These are phyloP conservation scores for Triplophysa siluroides DNA, from an alignment of 2,113 vertebrate genomes.

Conservation along the genomic window DNA sequence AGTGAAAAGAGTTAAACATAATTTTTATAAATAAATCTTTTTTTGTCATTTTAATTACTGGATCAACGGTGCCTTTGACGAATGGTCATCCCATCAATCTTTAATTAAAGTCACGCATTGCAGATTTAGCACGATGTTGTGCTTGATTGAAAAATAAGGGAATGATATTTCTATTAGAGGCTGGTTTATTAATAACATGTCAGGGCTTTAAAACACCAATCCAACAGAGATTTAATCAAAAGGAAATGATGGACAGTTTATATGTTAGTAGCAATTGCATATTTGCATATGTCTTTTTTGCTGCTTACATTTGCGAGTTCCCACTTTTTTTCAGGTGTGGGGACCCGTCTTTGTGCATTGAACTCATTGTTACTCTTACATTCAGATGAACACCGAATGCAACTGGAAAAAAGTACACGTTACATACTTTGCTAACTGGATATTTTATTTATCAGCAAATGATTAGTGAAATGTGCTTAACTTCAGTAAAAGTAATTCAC, in stretches of 20 bases:
- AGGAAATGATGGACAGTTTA: slow-evolving; percentile 66
- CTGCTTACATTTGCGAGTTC: slow-evolving; percentile 8
- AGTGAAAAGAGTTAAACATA: slow-evolving; percentile 71
- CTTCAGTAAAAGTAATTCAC: no score
- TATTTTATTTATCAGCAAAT: no score
- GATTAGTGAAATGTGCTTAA: no score
- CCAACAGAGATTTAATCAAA: slow-evolving; percentile 69
- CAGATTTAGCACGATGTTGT: slow-evolving; percentile 72
- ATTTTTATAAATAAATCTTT: slow-evolving; percentile 80
- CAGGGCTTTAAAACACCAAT: slow-evolving; percentile 76
- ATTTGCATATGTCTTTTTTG: slow-evolving; percentile 57
- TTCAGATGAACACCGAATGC: not conserved
- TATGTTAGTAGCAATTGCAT: slow-evolving; percentile 55
- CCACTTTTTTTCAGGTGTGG: slow-evolving; percentile 23
- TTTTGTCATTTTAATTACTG: slow-evolving; percentile 81
- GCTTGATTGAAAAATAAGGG: slow-evolving; percentile 82
- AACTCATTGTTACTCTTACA: not conserved
- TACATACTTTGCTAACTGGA: not conserved
- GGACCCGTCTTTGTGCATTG: not conserved
- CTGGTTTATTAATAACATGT: slow-evolving; percentile 82
- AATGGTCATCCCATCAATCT: slow-evolving; percentile 77
- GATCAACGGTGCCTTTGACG: slow-evolving; percentile 75
- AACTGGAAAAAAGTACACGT: not conserved
- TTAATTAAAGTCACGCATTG: slow-evolving; percentile 82
- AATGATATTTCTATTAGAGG: slow-evolving; percentile 84